Evolutionary conservation across 2,797 vertebrate species (phyloP), one percentile per base, ranked within the genome.

Genomic region (Syngnathus rostellatus): DNA sequence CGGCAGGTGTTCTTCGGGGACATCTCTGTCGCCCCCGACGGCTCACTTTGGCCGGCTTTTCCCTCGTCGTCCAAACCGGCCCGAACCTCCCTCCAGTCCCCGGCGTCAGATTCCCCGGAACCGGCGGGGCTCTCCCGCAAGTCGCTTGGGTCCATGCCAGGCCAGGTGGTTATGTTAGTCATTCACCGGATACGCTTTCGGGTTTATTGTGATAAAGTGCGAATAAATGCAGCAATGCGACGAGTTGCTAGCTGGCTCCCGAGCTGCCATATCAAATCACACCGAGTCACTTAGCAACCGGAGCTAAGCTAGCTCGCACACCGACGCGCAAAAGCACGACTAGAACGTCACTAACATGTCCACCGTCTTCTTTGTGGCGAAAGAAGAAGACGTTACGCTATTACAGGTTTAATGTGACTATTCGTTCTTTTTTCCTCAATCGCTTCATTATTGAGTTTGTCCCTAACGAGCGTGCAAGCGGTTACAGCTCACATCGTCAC

Each of bases 121-220:
- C 92, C 92, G 68, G 92, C 88, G 63, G 92, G 91, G 76, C 91
- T 92, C 83, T 92, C 89, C 54, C 91, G 87, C 89, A 87, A 81
- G 76, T 79, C 85, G 37, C 84, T 88, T 48, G 88, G 87, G 81
- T 93, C 92, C 92, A 92, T 92, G 67, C 70, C 77, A 69, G 85
- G 82, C 85, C 82, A 54, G 8, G 43, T 43, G 19, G 51, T 62
- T 40, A 51, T 4, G 61, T 51, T 57, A 55, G 45, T 54, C 21
- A 21, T 5, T 5, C 16, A 1, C n/a, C 48, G 0, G 1, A 0
- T n/a, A 31, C 43, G 25, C 31, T 41, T 55, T 23, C 16, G 8
- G 39, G 12, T 31, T 46, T 25, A 17, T 37, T 19, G 40, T 17
- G 1, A 5, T 55, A 3, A 54, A 7, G 51, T 16, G 51, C 10